Evolutionary conservation across 1,140 invertebrate genomes (phyloP).

Genomic region (Brachionus plicatilis): DNA sequence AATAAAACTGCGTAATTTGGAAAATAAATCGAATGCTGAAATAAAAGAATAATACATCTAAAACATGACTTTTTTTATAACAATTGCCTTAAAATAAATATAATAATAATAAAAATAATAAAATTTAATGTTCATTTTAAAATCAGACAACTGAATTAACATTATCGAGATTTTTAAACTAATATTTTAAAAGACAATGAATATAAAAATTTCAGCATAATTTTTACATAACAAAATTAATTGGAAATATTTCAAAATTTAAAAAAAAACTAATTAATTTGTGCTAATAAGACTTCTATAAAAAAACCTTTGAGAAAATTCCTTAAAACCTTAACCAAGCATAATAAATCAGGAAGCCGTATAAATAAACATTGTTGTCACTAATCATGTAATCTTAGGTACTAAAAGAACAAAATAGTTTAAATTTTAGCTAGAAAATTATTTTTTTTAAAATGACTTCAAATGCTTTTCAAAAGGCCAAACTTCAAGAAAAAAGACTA

Average conservation of each 20-base stretch:
- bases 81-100: too few relatives aligned
- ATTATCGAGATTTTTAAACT: neutral
- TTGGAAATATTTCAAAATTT: neutral
- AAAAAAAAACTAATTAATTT: neutral
- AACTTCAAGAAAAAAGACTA: constrained; percentile 7
- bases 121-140: too few relatives aligned
- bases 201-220: neutral
- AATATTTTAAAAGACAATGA: neutral
- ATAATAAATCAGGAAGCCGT: neutral
- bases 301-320: neutral
- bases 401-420: neutral
- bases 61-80: neutral
- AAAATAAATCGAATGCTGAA: neutral
- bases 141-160: neutral
- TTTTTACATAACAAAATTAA: neutral
- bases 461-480: constrained; percentile 19
- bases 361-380: neutral
- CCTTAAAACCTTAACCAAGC: neutral
- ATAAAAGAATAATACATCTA: neutral
- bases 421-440: neutral
- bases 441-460: neutral
- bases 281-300: neutral
- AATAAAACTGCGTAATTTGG: too few relatives aligned
- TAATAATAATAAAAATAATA: too few relatives aligned
- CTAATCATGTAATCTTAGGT: neutral